Percentiles rank a stretch among this genome's conserved stretches.
Conservation (phyloP, 2,797 vertebrate genomes). For the Rhodeus uyekii region DNA sequence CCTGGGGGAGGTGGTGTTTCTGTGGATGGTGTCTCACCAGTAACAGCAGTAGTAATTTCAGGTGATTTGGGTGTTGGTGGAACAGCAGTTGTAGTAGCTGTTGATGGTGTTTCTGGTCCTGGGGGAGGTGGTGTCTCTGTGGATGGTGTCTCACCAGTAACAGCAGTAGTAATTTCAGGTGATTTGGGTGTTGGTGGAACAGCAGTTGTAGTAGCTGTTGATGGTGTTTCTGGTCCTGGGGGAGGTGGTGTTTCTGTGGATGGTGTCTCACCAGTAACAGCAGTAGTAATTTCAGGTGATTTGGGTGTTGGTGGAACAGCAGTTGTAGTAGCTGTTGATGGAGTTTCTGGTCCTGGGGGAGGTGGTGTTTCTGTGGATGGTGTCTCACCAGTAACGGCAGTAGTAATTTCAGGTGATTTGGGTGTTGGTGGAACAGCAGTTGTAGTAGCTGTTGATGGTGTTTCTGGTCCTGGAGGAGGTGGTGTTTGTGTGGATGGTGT, state of each 20-base stretch:
- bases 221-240: neutral
- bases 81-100: neutral
- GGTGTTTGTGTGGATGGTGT: neutral
- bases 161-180: neutral
- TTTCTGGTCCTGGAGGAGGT: fast-evolving
- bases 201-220: neutral
- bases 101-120: neutral
- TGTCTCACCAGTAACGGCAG: too few species aligned
- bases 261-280: neutral
- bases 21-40: neutral
- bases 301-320: neutral
- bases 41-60: neutral
- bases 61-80: neutral
- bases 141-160: neutral
- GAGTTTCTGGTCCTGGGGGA: neutral
- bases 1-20: neutral
- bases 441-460: neutral
- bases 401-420: too few species aligned
- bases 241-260: neutral
- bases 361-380: neutral
- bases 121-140: neutral
- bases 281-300: neutral
- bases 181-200: neutral
- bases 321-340: neutral
- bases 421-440: too few species aligned